Conservation (phyloP, 2,113 vertebrate species). For the Scolopax mira region DNA sequence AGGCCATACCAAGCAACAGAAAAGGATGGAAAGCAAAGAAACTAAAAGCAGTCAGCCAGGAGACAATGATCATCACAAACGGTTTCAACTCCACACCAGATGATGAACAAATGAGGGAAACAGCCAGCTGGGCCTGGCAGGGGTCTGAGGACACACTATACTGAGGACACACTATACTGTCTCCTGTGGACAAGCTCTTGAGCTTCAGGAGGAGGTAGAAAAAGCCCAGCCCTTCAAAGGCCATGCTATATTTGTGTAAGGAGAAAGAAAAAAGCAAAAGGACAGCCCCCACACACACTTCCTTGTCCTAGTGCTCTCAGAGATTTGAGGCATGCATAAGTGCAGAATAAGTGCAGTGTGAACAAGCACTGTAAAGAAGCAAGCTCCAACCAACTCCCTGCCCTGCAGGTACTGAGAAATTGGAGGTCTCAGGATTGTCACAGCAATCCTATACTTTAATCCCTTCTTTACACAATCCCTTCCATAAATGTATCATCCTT, state of each 20-base stretch:
- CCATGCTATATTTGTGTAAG: fast-evolving
- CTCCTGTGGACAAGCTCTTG: not conserved
- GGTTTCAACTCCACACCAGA: not conserved
- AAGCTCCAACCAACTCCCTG: not conserved
- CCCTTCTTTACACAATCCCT: not conserved
- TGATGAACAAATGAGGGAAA: not conserved
- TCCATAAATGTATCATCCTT: not conserved
- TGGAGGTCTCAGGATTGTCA: not conserved
- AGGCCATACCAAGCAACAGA: not conserved
- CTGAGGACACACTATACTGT: not conserved
- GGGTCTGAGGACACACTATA: not conserved
- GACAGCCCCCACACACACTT: fast-evolving
- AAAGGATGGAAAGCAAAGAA: not conserved
- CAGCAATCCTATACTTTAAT: not conserved
- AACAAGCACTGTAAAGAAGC: not conserved
- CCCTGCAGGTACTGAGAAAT: not conserved
- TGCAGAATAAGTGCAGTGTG: not conserved
- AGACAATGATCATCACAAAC: not conserved
- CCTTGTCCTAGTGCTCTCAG: not conserved
- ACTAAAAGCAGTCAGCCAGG: not conserved
- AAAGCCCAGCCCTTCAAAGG: not conserved
- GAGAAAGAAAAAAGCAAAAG: not conserved
- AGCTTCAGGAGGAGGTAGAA: not conserved
- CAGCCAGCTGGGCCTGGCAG: not conserved
- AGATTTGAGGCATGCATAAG: not conserved